Conservation (phyloP, 2,113 vertebrate genomes). For the Diphyllodes magnificus region DNA sequence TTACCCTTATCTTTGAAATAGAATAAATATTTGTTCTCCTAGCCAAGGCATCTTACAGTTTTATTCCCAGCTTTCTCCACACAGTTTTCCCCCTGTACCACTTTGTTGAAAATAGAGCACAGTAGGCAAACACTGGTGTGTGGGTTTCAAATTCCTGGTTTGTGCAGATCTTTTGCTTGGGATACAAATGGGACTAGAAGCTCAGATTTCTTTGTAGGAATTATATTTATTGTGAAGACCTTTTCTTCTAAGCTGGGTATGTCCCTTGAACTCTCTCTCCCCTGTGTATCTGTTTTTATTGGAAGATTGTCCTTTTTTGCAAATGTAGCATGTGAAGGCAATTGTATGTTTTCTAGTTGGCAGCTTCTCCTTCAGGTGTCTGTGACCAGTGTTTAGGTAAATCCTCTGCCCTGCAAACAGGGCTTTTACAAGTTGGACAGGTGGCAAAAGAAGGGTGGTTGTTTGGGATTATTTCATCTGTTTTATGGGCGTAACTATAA, state of each 20-base stretch:
- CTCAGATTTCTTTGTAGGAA: background rate
- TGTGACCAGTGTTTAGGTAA: background rate
- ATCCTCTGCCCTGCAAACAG: background rate
- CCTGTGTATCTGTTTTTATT: background rate
- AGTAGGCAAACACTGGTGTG: background rate
- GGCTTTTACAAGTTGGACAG: background rate
- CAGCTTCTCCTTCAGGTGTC: background rate
- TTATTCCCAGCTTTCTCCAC: background rate
- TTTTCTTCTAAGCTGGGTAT: background rate
- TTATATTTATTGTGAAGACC: background rate
- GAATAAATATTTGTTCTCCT: conserved; percentile 30
- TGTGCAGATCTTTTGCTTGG: background rate
- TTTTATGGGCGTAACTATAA: background rate
- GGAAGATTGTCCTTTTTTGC: background rate
- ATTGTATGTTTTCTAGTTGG: background rate
- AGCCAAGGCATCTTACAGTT: conserved; percentile 13
- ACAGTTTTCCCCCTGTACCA: background rate
- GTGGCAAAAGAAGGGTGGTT: background rate
- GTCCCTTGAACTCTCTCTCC: background rate
- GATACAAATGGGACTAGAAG: background rate
- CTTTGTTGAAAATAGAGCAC: background rate
- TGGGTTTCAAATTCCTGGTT: background rate
- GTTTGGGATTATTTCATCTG: background rate
- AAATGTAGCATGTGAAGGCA: background rate
- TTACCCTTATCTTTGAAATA: background rate